Evolutionary conservation across 2,888 invertebrate species (phyloP).

Genomic region (Archaeoteleia sp.): DNA sequence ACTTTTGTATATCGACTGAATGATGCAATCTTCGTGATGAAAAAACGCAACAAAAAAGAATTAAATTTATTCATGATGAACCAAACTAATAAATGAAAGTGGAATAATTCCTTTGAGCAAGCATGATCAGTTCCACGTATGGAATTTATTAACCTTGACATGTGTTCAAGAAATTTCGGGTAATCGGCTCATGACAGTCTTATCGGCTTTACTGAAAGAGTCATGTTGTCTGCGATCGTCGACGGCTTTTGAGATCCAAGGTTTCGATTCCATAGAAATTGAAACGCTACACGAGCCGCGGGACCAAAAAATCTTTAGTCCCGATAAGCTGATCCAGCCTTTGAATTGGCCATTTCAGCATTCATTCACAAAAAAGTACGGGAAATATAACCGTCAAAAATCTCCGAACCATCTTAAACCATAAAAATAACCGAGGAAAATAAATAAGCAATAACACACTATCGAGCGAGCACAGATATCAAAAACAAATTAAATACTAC

Average conservation of each 20-base stretch:
- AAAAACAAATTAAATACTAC: too few relatives aligned
- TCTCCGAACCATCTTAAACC: too few relatives aligned
- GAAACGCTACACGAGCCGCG: constrained; percentile 23
- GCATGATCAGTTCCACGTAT: constrained; percentile 19
- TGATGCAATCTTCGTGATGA: too few relatives aligned
- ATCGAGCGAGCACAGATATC: too few relatives aligned
- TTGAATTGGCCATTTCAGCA: constrained; percentile 8
- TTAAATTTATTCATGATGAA: constrained; percentile 3
- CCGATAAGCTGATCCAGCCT: constrained; percentile 31
- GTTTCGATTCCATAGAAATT: constrained; percentile 42
- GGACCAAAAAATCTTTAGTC: constrained; percentile 23
- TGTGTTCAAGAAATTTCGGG: constrained; percentile 32
- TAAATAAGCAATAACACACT: too few relatives aligned
- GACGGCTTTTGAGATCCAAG: constrained; percentile 28
- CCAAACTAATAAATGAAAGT: constrained; percentile 17
- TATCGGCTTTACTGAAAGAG: constrained; percentile 35
- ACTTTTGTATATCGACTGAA: too few relatives aligned
- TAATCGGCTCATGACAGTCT: constrained; percentile 36
- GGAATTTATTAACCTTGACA: constrained; percentile 40
- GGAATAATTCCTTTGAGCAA: constrained; percentile 16
- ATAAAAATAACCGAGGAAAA: too few relatives aligned
- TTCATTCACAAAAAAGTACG: constrained; percentile 5
- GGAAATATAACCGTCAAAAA: background rate
- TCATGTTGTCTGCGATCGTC: constrained; percentile 27
- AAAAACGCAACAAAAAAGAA: background rate